Conservation (phyloP, 2,797 vertebrate genomes). For the Choloepus didactylus region DNA sequence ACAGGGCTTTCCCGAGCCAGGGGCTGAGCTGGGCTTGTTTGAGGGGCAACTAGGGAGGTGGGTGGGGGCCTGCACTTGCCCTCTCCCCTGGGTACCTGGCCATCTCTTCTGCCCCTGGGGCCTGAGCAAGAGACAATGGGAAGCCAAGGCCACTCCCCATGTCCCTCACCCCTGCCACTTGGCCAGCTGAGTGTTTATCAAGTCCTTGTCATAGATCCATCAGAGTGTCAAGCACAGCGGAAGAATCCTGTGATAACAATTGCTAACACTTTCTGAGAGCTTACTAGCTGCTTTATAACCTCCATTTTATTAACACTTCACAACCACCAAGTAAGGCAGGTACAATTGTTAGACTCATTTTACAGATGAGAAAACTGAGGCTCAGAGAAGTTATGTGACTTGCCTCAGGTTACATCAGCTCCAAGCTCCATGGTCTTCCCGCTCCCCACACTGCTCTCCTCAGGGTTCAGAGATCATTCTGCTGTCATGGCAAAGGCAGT, state of each 20-base stretch:
- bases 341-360: not conserved
- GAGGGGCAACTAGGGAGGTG: not conserved
- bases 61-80: not conserved
- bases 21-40: not conserved
- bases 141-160: not conserved
- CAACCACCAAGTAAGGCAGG: not conserved
- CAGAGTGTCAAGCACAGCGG: not conserved
- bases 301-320: not conserved
- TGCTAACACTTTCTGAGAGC: not conserved
- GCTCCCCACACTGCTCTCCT: not conserved
- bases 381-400: not conserved
- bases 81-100: not conserved
- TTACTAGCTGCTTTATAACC: not conserved
- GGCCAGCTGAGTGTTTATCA: not conserved
- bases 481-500: no score
- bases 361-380: not conserved
- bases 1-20: not conserved
- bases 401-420: not conserved
- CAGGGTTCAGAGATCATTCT: not conserved
- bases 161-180: not conserved
- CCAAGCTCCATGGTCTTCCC: not conserved
- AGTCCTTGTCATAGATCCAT: not conserved
- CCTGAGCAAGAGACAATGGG: not conserved
- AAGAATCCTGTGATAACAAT: not conserved
- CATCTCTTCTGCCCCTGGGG: not conserved